phyloP scores from a whole-genome alignment of 2,113 vertebrate genomes.

The Bos indicus region DNA sequence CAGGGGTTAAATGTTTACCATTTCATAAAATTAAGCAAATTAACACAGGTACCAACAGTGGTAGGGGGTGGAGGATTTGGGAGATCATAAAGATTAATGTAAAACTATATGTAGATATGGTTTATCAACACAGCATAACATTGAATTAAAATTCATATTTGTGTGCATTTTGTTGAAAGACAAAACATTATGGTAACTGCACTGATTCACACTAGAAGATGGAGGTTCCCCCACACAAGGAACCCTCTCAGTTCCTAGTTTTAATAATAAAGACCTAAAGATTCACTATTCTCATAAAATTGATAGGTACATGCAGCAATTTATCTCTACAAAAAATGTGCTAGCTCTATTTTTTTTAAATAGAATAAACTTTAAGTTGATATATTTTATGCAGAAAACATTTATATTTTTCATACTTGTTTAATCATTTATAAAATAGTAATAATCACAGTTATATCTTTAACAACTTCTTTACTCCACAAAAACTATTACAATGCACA shows the following conservation, averaged over 20 bases:
- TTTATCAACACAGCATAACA: not conserved
- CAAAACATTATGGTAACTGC: not conserved
- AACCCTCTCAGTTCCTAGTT: not conserved
- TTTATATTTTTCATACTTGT: not conserved
- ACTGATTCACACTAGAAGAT: slow-evolving; percentile 25
- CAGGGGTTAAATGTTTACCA: slow-evolving; percentile 12
- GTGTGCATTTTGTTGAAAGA: slow-evolving; percentile 18
- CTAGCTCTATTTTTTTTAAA: not conserved
- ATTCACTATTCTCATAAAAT: not conserved
- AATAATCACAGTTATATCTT: not conserved
- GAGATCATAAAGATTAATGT: not conserved
- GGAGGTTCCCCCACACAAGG: not conserved
- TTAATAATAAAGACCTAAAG: not conserved
- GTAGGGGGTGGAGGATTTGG: not conserved
- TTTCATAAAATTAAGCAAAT: slow-evolving; percentile 41
- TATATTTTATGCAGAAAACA: not conserved
- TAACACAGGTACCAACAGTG: not conserved
- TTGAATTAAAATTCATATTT: not conserved
- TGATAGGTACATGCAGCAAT: not conserved
- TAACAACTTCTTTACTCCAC: not conserved
- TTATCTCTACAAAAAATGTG: not conserved
- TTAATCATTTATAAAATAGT: not conserved
- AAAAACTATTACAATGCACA: not conserved
- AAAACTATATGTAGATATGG: not conserved
- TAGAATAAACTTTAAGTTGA: not conserved